A percentile compares a stretch with the other conserved stretches of the same genome.
These are phyloP conservation scores for Vulpes ferrilata DNA, from an alignment of 2,113 vertebrate genomes.

Conservation along the genomic window DNA sequence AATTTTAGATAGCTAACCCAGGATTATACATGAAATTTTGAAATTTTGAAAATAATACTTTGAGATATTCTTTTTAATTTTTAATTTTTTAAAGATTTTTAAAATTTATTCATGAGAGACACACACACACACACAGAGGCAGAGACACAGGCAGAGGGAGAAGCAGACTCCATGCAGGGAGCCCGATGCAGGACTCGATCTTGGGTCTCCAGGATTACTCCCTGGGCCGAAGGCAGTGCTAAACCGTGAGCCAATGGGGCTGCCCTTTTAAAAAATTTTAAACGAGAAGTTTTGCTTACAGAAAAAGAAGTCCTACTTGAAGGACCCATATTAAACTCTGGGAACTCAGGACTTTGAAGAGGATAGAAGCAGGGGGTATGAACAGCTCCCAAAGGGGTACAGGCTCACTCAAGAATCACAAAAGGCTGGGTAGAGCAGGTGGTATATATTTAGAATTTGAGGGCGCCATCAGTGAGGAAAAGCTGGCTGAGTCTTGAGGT, in stretches of 20 bases:
- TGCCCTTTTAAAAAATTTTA: neutral
- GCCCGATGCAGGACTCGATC: too few relatives aligned
- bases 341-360: neutral
- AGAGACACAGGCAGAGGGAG: too few relatives aligned
- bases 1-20: neutral
- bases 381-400: neutral
- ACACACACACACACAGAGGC: too few relatives aligned
- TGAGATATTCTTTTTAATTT: neutral
- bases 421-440: neutral
- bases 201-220: too few relatives aligned
- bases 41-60: neutral
- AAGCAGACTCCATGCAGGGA: too few relatives aligned
- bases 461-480: too few relatives aligned
- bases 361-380: neutral
- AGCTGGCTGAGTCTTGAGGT: neutral
- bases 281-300: neutral
- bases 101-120: too few relatives aligned
- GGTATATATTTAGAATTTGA: neutral
- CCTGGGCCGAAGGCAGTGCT: too few relatives aligned
- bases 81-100: too few relatives aligned
- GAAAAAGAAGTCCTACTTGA: neutral
- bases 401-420: neutral
- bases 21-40: neutral
- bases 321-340: neutral
- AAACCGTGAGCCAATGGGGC: too few relatives aligned